Percentiles rank a stretch among this genome's conserved stretches.
Conservation (phyloP, 2,797 vertebrate species). For the Tamandua tetradactyla region DNA sequence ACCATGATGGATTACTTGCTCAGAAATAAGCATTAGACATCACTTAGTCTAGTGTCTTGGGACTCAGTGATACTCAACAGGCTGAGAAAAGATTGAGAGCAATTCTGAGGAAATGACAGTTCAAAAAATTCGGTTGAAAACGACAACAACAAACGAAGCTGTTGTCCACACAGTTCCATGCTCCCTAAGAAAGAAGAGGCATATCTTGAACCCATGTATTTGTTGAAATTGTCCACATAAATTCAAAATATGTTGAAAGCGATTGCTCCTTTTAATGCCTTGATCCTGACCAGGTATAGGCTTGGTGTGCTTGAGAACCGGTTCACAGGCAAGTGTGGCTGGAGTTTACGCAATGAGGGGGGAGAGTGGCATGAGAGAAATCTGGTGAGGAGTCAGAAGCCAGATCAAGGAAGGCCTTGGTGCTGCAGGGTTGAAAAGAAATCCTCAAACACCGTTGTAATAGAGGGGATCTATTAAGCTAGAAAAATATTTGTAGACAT, state of each 20-base stretch:
- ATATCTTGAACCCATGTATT: background rate
- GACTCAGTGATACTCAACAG: background rate
- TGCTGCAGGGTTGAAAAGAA: background rate
- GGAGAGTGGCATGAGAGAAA: background rate
- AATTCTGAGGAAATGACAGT: background rate
- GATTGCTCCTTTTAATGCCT: background rate
- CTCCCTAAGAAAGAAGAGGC: background rate
- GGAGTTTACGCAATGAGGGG: background rate
- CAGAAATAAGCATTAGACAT: background rate
- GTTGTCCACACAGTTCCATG: background rate
- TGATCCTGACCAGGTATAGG: background rate
- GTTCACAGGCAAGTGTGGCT: background rate
- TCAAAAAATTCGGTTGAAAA: background rate
- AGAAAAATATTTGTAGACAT: background rate
- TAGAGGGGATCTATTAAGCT: background rate
- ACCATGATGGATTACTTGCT: background rate
- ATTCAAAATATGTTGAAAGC: background rate
- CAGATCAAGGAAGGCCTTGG: no score
- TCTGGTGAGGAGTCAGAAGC: background rate
- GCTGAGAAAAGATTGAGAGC: background rate
- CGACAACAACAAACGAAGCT: background rate
- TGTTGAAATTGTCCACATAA: background rate
- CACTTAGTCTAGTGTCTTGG: background rate
- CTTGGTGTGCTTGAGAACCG: background rate
- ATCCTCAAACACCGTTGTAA: background rate